Conservation (phyloP, 1,140 invertebrate genomes). For the Hycleus phaleratus region DNA sequence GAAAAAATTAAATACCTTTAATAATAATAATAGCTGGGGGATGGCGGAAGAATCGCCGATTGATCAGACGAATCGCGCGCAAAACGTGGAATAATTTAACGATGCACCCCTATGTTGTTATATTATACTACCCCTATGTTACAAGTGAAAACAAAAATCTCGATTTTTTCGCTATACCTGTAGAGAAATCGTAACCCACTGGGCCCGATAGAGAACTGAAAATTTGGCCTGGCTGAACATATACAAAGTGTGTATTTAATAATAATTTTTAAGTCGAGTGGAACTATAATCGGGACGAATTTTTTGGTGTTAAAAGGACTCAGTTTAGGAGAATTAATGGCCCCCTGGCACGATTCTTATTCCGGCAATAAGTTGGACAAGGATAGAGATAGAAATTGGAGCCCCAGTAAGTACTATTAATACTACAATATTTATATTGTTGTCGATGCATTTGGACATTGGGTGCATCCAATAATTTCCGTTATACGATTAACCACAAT, state of each 20-base stretch:
- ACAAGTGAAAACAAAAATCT: too few species aligned
- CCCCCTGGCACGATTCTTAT: constrained; percentile 17
- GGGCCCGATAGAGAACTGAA: not conserved
- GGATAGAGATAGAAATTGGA: constrained; percentile 18
- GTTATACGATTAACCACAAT: constrained; percentile 41
- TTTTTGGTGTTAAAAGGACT: constrained; percentile 30
- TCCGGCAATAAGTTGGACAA: constrained; percentile 10
- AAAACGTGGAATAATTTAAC: constrained; percentile 24
- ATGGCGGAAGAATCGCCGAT: constrained; percentile 3
- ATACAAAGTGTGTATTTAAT: constrained; percentile 31
- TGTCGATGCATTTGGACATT: constrained; percentile 34
- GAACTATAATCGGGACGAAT: not conserved
- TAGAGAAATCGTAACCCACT: too few species aligned
- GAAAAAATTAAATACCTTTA: too few species aligned
- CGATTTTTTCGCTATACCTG: too few species aligned
- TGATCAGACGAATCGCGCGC: constrained; percentile 19
- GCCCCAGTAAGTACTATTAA: constrained; percentile 15
- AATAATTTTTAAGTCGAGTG: constrained; percentile 30
- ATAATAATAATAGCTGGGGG: too few species aligned
- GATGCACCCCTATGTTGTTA: constrained; percentile 12
- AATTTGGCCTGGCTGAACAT: constrained; percentile 19
- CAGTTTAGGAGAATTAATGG: constrained; percentile 42
- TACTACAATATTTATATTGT: constrained; percentile 20
- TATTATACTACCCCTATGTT: constrained; percentile 1
- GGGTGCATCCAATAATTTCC: constrained; percentile 37